Evolutionary conservation across 2,888 invertebrate species (phyloP).

Genomic region (Morinoia aosen): DNA sequence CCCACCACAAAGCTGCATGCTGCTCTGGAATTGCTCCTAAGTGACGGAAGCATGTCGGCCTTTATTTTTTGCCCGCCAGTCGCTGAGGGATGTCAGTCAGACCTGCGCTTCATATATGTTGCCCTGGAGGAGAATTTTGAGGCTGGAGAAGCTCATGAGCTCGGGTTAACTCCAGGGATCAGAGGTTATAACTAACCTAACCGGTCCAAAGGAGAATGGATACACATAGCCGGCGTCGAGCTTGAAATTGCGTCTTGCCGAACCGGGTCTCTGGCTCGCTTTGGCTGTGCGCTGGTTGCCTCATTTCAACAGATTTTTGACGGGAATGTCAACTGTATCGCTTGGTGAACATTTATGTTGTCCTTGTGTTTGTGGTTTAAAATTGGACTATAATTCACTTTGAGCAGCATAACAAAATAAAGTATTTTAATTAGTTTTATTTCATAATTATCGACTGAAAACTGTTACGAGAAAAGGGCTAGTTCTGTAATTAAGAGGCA

Average conservation of each 20-base stretch:
- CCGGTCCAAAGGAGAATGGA: background rate
- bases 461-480: too few species aligned
- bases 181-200: constrained; percentile 12
- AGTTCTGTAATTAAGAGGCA: too few species aligned
- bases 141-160: constrained; percentile 12
- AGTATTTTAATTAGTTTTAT: too few species aligned
- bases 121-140: constrained; percentile 10
- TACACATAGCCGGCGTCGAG: background rate
- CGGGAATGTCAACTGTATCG: background rate
- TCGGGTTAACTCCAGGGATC: constrained; percentile 10
- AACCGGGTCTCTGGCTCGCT: background rate
- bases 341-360: background rate
- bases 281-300: background rate
- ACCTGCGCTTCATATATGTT: background rate
- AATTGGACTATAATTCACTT: background rate
- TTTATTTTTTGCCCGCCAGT: background rate
- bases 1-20: background rate
- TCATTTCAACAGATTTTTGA: background rate
- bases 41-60: background rate
- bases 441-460: too few species aligned
- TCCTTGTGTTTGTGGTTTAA: background rate
- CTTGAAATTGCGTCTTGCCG: background rate
- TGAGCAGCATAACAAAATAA: too few species aligned
- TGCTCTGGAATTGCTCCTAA: constrained; percentile 3
- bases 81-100: background rate